phyloP scores from a whole-genome alignment of 2,888 invertebrate genomes.

The Conomelus anceps region DNA sequence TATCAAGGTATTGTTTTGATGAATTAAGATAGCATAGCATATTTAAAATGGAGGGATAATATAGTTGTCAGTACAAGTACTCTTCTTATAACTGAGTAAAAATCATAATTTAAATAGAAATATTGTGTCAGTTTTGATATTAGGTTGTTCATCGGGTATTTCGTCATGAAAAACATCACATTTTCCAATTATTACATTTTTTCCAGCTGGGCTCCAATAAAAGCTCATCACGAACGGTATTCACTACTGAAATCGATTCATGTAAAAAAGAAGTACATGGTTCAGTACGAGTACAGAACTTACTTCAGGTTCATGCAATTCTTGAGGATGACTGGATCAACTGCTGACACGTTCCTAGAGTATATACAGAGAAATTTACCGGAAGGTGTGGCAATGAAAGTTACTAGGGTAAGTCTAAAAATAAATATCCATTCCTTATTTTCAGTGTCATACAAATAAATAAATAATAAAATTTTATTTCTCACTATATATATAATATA shows the following conservation, averaged over 20 bases:
- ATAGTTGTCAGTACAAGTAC: too few species aligned
- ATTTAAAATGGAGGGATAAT: too few species aligned
- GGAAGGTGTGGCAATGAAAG: constrained; percentile 92
- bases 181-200: constrained; percentile 11
- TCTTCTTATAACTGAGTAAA: too few species aligned
- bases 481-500: not conserved
- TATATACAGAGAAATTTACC: constrained; percentile 95
- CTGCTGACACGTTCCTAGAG: constrained; percentile 90
- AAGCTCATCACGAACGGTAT: constrained; percentile 66
- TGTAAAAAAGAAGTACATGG: constrained; percentile 86
- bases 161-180: too few species aligned
- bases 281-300: constrained; percentile 93
- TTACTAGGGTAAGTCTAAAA: constrained; percentile 56
- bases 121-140: too few species aligned
- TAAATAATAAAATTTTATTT: not conserved
- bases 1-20: too few species aligned
- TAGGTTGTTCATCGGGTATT: too few species aligned
- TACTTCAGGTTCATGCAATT: constrained; percentile 80
- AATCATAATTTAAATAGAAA: too few species aligned
- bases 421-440: not conserved
- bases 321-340: constrained; percentile 84
- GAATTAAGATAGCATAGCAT: too few species aligned
- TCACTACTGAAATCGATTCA: constrained; percentile 83
- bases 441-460: not conserved
- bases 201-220: constrained; percentile 65